These are phyloP conservation scores for Hozukius guyotensis DNA, from an alignment of 2,797 vertebrate species.

Conservation along the genomic window DNA sequence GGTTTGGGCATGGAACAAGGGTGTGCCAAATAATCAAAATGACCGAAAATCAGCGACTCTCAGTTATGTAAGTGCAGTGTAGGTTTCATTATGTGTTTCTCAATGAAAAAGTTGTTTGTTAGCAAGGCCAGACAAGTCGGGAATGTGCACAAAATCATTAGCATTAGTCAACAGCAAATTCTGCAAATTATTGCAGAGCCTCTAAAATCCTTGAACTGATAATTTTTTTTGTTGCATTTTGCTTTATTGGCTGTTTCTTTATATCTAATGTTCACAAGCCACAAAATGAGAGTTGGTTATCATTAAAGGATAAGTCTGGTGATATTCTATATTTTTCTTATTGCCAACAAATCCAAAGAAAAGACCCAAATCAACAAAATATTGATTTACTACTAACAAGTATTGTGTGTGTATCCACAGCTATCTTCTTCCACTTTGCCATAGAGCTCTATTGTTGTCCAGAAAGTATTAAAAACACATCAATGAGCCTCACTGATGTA, in stretches of 20 bases:
- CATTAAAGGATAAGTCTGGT: background rate
- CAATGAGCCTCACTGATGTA: too few species aligned
- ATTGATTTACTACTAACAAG: too few species aligned
- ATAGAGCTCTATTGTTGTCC: too few species aligned
- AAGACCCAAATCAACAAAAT: background rate
- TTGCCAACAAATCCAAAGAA: background rate
- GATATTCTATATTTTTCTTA: background rate
- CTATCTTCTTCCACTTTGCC: too few species aligned
- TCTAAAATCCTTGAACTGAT: background rate
- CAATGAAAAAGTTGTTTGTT: background rate
- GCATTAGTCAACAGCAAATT: slow-evolving; percentile 6
- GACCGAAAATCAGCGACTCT: background rate
- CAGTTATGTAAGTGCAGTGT: background rate
- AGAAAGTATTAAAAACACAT: too few species aligned
- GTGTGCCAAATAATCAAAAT: background rate
- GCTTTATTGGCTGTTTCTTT: background rate
- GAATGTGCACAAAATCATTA: slow-evolving; percentile 34
- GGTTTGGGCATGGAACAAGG: background rate
- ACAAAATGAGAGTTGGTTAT: background rate
- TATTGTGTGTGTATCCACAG: too few species aligned
- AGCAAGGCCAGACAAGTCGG: slow-evolving; percentile 37
- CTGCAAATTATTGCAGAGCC: background rate
- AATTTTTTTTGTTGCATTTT: background rate
- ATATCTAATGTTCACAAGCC: background rate
- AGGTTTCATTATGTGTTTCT: background rate